phyloP scores from a whole-genome alignment of 2,113 vertebrate genomes.

The Motacilla alba region DNA sequence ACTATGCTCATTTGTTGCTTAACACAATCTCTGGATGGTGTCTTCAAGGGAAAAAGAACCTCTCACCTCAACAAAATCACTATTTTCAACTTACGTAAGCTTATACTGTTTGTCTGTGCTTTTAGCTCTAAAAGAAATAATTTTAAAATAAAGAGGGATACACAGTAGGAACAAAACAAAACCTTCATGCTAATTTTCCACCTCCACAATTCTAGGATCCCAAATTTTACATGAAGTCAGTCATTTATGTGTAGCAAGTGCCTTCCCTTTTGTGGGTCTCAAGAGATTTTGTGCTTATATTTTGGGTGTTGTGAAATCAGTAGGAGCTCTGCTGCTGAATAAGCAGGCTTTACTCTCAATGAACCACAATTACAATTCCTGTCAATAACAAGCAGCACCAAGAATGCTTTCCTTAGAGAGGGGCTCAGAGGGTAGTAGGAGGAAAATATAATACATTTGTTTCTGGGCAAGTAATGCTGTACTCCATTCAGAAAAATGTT shows the following conservation, averaged over 20 bases:
- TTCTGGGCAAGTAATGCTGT: neutral
- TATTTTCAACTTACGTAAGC: neutral
- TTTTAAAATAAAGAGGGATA: neutral
- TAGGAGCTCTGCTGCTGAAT: neutral
- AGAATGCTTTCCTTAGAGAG: neutral
- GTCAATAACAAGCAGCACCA: neutral
- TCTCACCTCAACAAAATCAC: neutral
- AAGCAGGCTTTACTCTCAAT: neutral
- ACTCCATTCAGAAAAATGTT: conserved; percentile 1
- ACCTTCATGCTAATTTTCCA: neutral
- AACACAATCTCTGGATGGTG: neutral
- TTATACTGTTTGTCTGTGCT: neutral
- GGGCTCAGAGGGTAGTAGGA: neutral
- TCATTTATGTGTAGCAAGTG: neutral
- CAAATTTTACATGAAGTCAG: neutral
- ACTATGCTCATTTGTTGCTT: neutral
- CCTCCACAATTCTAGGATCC: neutral
- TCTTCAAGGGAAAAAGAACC: neutral
- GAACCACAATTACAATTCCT: neutral
- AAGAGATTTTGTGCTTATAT: neutral
- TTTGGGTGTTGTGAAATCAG: neutral
- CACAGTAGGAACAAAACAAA: neutral
- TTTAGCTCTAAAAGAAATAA: neutral
- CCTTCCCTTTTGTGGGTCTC: neutral
- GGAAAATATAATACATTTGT: neutral